phyloP scores from a whole-genome alignment of 2,797 vertebrate genomes.

The Sarcoramphus papa region DNA sequence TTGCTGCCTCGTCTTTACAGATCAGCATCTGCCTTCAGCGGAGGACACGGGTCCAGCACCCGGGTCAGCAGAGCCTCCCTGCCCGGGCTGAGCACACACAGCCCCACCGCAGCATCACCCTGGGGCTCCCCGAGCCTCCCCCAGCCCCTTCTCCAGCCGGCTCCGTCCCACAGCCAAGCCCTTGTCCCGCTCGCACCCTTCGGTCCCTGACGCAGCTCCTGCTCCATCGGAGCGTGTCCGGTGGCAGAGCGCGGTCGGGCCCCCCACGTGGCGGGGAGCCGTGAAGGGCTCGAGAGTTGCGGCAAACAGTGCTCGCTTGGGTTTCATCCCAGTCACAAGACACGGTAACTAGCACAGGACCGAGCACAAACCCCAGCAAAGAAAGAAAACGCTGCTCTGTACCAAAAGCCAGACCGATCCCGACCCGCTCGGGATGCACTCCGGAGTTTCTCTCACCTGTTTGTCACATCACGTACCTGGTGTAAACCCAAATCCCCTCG shows the following conservation, averaged over 20 bases:
- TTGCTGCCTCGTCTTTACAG: accelerated
- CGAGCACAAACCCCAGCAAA: not conserved
- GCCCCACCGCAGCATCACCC: not conserved
- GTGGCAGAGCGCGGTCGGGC: accelerated
- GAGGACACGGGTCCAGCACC: not conserved
- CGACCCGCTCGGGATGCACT: accelerated
- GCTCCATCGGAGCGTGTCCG: accelerated
- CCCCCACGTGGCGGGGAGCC: accelerated
- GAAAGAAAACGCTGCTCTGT: accelerated
- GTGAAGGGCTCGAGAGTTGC: accelerated
- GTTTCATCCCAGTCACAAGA: not conserved
- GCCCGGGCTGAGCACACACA: not conserved
- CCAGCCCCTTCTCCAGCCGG: accelerated
- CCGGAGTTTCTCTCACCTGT: accelerated
- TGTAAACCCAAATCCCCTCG: not conserved
- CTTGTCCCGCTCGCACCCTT: accelerated
- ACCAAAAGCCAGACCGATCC: accelerated
- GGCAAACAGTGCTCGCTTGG: accelerated
- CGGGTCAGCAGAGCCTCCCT: accelerated
- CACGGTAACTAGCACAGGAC: not conserved
- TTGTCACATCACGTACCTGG: not conserved
- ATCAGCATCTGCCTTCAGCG: not conserved
- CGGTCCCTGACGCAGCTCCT: not conserved
- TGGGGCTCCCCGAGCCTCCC: not conserved
- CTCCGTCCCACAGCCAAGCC: not conserved